A percentile compares a stretch with the other conserved stretches of the same genome.
Evolutionary conservation across 2,113 vertebrate genomes (phyloP).

Genomic region (Petaurus breviceps): DNA sequence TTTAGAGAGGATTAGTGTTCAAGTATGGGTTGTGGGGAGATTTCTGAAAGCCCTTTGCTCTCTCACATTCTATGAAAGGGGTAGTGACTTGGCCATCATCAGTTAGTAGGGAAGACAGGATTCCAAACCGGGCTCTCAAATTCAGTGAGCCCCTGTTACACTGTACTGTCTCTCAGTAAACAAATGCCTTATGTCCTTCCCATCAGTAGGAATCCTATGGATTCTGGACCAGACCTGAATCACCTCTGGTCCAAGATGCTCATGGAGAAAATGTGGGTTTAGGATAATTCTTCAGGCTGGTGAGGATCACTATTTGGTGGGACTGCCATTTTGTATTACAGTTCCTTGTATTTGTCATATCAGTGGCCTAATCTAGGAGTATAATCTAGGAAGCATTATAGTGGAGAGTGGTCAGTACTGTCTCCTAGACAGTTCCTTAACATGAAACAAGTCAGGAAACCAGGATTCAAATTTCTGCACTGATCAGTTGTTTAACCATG

Average conservation of each 20-base stretch:
- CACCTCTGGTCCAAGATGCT: constrained; percentile 4
- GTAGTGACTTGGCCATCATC: background rate
- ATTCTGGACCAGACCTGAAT: background rate
- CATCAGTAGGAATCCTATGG: background rate
- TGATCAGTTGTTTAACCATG: background rate
- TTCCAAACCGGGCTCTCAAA: background rate
- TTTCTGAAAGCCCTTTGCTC: background rate
- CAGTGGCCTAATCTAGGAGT: background rate
- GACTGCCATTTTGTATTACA: background rate
- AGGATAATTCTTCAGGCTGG: background rate
- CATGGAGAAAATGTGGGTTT: background rate
- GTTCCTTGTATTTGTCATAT: background rate
- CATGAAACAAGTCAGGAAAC: background rate
- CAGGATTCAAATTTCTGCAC: background rate
- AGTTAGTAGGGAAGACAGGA: background rate
- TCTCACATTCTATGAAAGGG: background rate
- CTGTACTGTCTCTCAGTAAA: background rate
- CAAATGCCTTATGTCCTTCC: background rate
- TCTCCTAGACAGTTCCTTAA: background rate
- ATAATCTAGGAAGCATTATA: background rate
- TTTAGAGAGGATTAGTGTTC: background rate
- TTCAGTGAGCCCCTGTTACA: background rate
- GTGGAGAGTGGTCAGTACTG: background rate
- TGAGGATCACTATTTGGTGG: background rate
- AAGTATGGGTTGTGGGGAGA: background rate